Evolutionary conservation across 2,888 invertebrate species (phyloP).

Genomic region (Trichopoda pennipes): DNA sequence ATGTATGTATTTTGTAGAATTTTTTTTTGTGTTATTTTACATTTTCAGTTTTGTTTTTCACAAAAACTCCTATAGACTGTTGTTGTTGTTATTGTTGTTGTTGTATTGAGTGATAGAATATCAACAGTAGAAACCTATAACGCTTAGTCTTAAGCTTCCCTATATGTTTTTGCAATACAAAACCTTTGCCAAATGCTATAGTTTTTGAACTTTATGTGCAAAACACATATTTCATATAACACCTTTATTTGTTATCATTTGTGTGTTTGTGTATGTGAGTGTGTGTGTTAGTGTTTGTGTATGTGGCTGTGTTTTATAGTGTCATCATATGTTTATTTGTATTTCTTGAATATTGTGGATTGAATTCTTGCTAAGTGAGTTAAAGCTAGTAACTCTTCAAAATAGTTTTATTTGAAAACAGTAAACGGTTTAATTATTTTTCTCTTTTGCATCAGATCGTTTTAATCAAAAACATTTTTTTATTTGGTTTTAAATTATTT

Average conservation of each 20-base stretch:
- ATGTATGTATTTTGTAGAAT: constrained; percentile 70
- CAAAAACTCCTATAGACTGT: neutral
- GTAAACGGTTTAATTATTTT: neutral
- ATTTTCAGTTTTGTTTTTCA: neutral
- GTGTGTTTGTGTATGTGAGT: neutral
- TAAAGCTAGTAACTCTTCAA: constrained; percentile 57
- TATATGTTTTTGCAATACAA: constrained; percentile 59
- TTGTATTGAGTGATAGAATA: constrained; percentile 10
- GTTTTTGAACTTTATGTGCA: constrained; percentile 65
- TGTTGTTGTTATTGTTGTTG: constrained; percentile 14
- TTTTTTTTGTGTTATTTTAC: constrained; percentile 22
- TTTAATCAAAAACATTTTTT: neutral
- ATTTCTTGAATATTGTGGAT: constrained; percentile 49
- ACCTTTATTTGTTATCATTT: neutral
- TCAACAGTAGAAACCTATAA: constrained; percentile 70
- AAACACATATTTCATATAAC: constrained; percentile 31
- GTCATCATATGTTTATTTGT: constrained; percentile 46
- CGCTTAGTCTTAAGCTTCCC: constrained; percentile 79
- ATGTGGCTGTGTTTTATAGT: constrained; percentile 5
- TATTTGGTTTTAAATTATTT: no score
- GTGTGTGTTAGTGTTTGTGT: constrained; percentile 2
- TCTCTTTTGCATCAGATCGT: neutral
- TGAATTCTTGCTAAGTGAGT: constrained; percentile 59
- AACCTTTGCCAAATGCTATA: constrained; percentile 65
- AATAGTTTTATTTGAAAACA: constrained; percentile 38